Evolutionary conservation across 2,113 vertebrate species (phyloP).

Genomic region (Campylomormyrus numenius): DNA sequence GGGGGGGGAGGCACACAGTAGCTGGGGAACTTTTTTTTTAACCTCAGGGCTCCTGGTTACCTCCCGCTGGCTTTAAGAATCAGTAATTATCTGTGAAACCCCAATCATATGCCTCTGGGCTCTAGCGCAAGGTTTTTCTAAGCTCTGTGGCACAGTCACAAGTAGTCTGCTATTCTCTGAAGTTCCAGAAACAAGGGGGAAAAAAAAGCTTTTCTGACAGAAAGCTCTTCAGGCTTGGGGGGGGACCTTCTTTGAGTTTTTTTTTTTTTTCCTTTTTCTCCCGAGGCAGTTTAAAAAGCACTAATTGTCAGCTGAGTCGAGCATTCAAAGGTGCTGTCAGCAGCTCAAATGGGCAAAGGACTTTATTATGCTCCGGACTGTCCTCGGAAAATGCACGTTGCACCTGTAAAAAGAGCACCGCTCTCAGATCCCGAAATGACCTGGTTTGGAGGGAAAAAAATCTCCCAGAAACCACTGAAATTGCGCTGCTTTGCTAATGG

Average conservation of each 20-base stretch:
- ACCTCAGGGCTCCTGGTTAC: constrained; percentile 33
- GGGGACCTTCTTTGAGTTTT: constrained; percentile 19
- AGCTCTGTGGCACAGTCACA: constrained; percentile 1
- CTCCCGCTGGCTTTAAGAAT: constrained; percentile 51
- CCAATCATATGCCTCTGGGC: constrained; percentile 26
- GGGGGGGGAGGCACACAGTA: neutral
- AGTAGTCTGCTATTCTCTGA: constrained; percentile 22
- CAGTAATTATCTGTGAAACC: constrained; percentile 48
- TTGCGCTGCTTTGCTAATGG: neutral
- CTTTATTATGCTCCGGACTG: neutral
- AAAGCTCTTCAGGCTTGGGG: constrained; percentile 15
- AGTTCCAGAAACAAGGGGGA: constrained; percentile 5
- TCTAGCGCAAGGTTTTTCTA: constrained; percentile 15
- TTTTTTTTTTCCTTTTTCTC: constrained; percentile 19
- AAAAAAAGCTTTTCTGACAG: constrained; percentile 20
- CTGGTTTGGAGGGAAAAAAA: neutral
- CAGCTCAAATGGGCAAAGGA: constrained; percentile 13
- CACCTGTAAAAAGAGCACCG: neutral
- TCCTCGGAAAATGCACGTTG: neutral
- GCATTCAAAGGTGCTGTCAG: constrained; percentile 31
- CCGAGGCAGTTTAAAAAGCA: constrained; percentile 24
- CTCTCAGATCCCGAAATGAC: neutral
- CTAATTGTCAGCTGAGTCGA: constrained; percentile 18
- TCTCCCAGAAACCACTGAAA: neutral
- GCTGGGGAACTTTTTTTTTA: constrained; percentile 1